Percentiles rank a stretch among this genome's conserved stretches.
Conservation (phyloP, 2,113 vertebrate genomes). For the Tupaia chinensis region DNA sequence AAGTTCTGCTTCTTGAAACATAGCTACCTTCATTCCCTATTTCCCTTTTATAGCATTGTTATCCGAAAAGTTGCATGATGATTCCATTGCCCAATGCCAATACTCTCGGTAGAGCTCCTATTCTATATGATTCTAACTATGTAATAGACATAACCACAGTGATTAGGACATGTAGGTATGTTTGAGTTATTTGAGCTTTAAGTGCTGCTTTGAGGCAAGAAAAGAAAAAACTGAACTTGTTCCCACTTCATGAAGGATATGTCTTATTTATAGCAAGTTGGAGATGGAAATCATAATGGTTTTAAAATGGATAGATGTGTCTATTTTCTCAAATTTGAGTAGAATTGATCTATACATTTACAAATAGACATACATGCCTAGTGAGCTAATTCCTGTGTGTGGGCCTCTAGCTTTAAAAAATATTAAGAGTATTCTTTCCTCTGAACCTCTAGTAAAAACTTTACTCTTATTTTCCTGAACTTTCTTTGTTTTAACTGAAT, state of each 20-base stretch:
- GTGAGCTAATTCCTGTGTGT: background rate
- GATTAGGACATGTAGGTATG: background rate
- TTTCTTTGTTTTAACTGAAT: conserved; percentile 25
- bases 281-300: conserved; percentile 1
- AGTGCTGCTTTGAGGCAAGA: conserved; percentile 54
- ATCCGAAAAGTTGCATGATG: conserved; percentile 4
- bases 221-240: conserved; percentile 3
- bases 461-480: background rate
- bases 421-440: background rate
- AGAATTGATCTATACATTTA: conserved; percentile 7
- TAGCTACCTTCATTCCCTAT: conserved; percentile 20
- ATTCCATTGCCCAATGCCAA: background rate
- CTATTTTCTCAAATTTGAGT: conserved; percentile 38
- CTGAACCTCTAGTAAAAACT: conserved; percentile 13
- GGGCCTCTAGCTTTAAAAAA: conserved; percentile 15
- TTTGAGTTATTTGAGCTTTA: conserved; percentile 54
- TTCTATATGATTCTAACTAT: conserved; percentile 34
- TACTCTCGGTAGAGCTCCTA: conserved; percentile 46
- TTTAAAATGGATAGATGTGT: conserved; percentile 17
- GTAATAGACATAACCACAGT: conserved; percentile 14
- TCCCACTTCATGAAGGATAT: conserved; percentile 32
- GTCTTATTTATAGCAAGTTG: conserved; percentile 40
- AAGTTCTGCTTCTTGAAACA: conserved; percentile 47
- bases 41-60: background rate
- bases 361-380: background rate